A percentile compares a stretch with the other conserved stretches of the same genome.
These are phyloP conservation scores for Cerceris rybyensis DNA, from an alignment of 2,888 invertebrate species.

Conservation along the genomic window DNA sequence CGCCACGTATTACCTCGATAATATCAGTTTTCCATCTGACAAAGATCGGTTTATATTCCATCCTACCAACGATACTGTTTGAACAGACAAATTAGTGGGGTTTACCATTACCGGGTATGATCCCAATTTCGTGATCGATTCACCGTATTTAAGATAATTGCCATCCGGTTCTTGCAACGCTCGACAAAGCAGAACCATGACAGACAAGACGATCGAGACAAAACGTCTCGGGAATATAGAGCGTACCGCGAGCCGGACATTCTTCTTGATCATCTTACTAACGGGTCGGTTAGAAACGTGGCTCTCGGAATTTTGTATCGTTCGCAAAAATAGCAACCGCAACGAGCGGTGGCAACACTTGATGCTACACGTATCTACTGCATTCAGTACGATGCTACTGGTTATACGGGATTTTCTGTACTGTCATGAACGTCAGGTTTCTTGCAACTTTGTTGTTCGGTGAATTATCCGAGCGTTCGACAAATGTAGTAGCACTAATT, in stretches of 20 bases:
- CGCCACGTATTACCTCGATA: constrained; percentile 1
- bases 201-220: constrained; percentile 39
- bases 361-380: background rate
- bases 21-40: background rate
- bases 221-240: constrained; percentile 16
- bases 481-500: too few species aligned
- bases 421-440: background rate
- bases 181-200: constrained; percentile 31
- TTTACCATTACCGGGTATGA: constrained; percentile 13
- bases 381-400: constrained; percentile 1
- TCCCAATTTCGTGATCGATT: constrained; percentile 37
- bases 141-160: constrained; percentile 33
- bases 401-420: constrained; percentile 8
- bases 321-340: constrained; percentile 30
- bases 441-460: background rate
- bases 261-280: constrained; percentile 34
- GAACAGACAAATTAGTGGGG: constrained; percentile 42
- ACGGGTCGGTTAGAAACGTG: constrained; percentile 26
- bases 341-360: background rate
- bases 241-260: constrained; percentile 35
- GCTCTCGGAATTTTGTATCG: background rate
- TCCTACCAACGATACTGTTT: constrained; percentile 5
- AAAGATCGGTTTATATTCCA: too few species aligned
- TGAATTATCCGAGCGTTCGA: too few species aligned
- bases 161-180: constrained; percentile 1